Conservation (phyloP, 2,113 vertebrate species). For the Nicator chloris region DNA sequence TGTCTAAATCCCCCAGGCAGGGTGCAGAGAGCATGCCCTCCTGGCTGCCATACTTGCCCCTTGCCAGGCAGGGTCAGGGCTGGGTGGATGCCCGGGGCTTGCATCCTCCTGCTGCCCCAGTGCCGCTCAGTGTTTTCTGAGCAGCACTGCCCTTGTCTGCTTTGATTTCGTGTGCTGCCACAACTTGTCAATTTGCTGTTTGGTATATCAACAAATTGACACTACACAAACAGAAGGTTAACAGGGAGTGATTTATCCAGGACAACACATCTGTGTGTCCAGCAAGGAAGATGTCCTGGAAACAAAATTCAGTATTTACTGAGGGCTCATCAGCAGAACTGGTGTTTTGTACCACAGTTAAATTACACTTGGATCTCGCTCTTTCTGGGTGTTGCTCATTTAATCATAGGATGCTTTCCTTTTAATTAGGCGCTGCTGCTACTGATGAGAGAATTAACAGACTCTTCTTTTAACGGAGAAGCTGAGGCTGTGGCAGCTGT, state of each 20-base stretch:
- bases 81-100: not conserved
- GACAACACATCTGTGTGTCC: not conserved
- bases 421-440: slow-evolving; percentile 38
- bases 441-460: slow-evolving; percentile 34
- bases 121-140: not conserved
- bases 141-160: not conserved
- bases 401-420: slow-evolving; percentile 38
- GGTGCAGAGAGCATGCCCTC: not conserved
- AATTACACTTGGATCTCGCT: not conserved
- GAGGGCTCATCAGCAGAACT: not conserved
- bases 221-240: not conserved
- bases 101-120: rapidly evolving
- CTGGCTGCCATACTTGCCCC: not conserved
- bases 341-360: not conserved
- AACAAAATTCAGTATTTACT: not conserved
- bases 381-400: not conserved
- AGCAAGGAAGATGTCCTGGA: not conserved
- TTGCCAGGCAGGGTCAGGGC: not conserved
- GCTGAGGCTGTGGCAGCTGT: not conserved
- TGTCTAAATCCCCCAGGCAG: not conserved
- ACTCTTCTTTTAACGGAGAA: not conserved
- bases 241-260: slow-evolving; percentile 55
- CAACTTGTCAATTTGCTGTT: not conserved
- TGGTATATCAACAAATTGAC: slow-evolving; percentile 1
- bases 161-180: not conserved